Conservation (phyloP, 2,888 invertebrate species). For the Embidobia sp. region DNA sequence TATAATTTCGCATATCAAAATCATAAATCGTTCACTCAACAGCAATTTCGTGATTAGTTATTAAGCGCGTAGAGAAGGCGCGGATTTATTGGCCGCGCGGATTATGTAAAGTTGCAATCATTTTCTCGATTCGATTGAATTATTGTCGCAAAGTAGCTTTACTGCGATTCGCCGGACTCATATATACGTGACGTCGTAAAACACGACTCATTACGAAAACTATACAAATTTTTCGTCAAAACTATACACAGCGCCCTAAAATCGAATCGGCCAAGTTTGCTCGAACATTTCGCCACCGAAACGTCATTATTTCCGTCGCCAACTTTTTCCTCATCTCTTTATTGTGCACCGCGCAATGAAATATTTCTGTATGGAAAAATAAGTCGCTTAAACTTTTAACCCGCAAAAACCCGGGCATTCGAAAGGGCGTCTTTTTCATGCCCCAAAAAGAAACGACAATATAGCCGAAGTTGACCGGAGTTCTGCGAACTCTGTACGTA, state of each 20-base stretch:
- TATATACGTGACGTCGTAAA: background rate
- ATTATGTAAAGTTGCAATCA: conserved; percentile 40
- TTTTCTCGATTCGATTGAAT: conserved; percentile 27
- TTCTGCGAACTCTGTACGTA: conserved; percentile 42
- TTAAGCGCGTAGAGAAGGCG: conserved; percentile 8
- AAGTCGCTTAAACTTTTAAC: conserved; percentile 52
- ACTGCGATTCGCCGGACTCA: background rate
- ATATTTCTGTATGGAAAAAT: conserved; percentile 55
- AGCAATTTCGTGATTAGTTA: conserved; percentile 28
- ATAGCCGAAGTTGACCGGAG: conserved; percentile 35
- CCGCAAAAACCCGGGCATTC: conserved; percentile 33
- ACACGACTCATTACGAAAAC: too few species aligned
- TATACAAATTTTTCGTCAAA: too few species aligned
- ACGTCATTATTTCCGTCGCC: conserved; percentile 37
- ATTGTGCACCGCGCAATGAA: conserved; percentile 36
- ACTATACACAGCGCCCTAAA: too few species aligned
- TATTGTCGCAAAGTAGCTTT: background rate
- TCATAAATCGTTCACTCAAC: conserved; percentile 17
- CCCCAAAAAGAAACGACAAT: conserved; percentile 49
- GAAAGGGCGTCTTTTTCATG: conserved; percentile 51
- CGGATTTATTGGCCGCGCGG: background rate
- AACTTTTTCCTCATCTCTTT: conserved; percentile 23
- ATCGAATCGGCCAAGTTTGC: conserved; percentile 31
- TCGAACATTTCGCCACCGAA: conserved; percentile 33
- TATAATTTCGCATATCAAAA: conserved; percentile 14